Evolutionary conservation across 2,888 invertebrate species (phyloP).

Genomic region (Heteropelma amictum): DNA sequence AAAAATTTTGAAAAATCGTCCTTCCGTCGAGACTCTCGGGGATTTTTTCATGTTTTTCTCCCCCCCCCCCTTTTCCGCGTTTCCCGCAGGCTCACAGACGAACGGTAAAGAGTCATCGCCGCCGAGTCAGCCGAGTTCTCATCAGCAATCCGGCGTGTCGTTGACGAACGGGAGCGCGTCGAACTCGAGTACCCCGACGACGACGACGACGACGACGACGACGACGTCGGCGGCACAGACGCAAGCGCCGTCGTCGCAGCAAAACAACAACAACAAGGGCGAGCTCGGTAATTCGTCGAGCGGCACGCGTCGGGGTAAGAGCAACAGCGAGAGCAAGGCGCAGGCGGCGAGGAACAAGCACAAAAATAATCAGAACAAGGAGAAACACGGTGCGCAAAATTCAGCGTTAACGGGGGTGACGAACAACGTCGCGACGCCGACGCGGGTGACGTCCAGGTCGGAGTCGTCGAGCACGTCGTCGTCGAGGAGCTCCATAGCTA

Average conservation of each 20-base stretch:
- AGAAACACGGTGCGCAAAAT: conserved; percentile 67
- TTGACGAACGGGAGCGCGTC: conserved; percentile 43
- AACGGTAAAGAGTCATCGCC: conserved; percentile 74
- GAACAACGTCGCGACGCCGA: conserved; percentile 70
- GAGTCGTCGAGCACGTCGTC: conserved; percentile 71
- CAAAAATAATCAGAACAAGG: conserved; percentile 78
- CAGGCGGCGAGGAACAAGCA: conserved; percentile 80
- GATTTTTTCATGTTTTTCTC: background rate
- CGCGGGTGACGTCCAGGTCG: conserved; percentile 74
- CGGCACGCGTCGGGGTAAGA: conserved; percentile 74
- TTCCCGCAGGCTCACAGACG: conserved; percentile 69
- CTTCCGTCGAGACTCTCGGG: background rate
- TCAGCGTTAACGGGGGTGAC: conserved; percentile 64
- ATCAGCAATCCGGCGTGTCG: conserved; percentile 23
- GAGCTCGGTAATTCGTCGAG: conserved; percentile 69
- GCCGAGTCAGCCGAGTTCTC: conserved; percentile 59
- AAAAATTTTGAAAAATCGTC: background rate
- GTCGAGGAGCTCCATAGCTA: conserved; percentile 26
- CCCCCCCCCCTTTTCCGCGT: too few species aligned
- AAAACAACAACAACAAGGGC: conserved; percentile 78
- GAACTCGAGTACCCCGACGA: conserved; percentile 50
- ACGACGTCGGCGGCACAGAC: conserved; percentile 57
- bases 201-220: conserved; percentile 55
- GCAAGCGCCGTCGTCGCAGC: conserved; percentile 60
- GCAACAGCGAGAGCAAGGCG: conserved; percentile 76